Conservation (phyloP, 2,113 vertebrate genomes). For the Clarias batrachus region DNA sequence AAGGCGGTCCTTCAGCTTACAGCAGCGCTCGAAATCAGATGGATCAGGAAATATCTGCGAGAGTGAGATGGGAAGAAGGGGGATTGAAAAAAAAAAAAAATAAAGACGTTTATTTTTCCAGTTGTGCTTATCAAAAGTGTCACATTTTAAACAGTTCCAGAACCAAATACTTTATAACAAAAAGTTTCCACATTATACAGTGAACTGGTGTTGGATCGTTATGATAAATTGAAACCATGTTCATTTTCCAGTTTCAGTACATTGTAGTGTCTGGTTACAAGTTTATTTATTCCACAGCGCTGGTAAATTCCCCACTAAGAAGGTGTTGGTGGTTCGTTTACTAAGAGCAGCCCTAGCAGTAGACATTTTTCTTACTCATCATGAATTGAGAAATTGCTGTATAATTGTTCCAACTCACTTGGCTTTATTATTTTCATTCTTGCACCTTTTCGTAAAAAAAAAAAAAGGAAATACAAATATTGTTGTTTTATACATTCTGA, state of each 20-base stretch:
- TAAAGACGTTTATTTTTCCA: not conserved
- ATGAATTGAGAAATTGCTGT: not conserved
- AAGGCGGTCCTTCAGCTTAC: constrained; percentile 94
- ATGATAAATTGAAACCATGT: not conserved
- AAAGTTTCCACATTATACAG: constrained; percentile 1
- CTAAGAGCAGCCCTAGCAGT: not conserved
- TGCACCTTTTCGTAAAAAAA: too few species aligned
- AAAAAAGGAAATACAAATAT: too few species aligned
- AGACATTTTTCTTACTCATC: not conserved
- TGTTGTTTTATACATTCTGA: too few species aligned
- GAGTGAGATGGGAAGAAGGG: not conserved
- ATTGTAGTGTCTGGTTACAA: not conserved
- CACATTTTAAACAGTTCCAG: constrained; percentile 19
- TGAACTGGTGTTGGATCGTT: not conserved
- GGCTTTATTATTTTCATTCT: not conserved
- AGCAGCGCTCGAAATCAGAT: constrained; percentile 92
- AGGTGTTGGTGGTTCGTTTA: not conserved
- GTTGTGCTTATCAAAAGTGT: not conserved
- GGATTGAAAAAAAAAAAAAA: too few species aligned
- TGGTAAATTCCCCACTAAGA: not conserved
- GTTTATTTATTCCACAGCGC: not conserved
- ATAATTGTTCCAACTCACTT: not conserved
- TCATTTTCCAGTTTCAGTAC: not conserved
- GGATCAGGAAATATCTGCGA: constrained; percentile 95
- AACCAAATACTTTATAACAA: not conserved